Conservation (phyloP, 2,113 vertebrate genomes). For the Neolamprologus longior region DNA sequence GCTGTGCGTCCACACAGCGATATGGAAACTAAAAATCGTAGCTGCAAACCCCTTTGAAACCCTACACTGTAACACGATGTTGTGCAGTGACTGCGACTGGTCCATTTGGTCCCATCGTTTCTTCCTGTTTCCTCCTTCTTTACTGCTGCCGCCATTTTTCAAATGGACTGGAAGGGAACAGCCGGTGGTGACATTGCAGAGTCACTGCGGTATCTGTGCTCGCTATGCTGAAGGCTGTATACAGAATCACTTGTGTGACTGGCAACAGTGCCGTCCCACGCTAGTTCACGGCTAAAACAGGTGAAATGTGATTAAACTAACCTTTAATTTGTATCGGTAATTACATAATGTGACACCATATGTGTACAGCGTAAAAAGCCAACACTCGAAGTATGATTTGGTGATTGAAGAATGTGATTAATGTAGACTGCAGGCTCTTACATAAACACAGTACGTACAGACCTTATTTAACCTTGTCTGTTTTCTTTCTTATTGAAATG, state of each 20-base stretch:
- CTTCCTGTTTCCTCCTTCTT: not conserved
- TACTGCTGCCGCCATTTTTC: not conserved
- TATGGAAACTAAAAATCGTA: not conserved
- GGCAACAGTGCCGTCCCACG: not conserved
- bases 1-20: not conserved
- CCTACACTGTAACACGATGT: not conserved
- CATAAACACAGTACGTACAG: not conserved
- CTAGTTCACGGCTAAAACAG: not conserved
- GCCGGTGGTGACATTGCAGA: not conserved
- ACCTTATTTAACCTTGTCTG: fast-evolving
- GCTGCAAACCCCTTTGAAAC: not conserved
- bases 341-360: not conserved
- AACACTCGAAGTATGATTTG: not conserved
- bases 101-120: not conserved
- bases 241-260: not conserved
- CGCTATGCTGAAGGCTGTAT: not conserved
- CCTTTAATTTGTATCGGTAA: not conserved
- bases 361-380: not conserved
- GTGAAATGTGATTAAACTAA: not conserved
- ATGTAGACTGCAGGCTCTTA: not conserved
- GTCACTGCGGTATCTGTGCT: not conserved
- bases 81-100: not conserved
- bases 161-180: not conserved
- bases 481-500: not conserved
- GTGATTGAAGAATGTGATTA: not conserved